phyloP scores from a whole-genome alignment of 2,888 invertebrate species.

The Mayetiola destructor region DNA sequence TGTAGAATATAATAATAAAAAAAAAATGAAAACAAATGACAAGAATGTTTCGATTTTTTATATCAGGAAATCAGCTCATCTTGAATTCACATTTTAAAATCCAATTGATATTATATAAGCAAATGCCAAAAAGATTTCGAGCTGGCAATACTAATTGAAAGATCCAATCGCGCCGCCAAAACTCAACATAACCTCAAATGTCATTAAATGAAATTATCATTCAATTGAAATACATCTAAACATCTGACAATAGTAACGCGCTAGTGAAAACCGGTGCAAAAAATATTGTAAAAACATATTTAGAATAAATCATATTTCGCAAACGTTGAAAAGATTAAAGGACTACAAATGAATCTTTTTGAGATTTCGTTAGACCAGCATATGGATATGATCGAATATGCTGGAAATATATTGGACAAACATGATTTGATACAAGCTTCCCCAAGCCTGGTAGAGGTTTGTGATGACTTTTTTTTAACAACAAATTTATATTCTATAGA shows the following conservation, averaged over 20 bases:
- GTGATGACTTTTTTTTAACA: background rate
- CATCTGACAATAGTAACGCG: conserved; percentile 1
- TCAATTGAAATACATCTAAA: background rate
- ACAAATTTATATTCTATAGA: background rate
- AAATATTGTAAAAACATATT: background rate
- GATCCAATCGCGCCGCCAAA: background rate
- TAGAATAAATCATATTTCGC: background rate
- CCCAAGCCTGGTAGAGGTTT: conserved; percentile 31
- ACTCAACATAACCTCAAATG: background rate
- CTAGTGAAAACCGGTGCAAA: background rate
- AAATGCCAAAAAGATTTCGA: background rate
- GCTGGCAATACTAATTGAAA: background rate
- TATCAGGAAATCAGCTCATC: background rate
- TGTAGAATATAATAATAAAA: too few species aligned
- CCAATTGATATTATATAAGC: background rate
- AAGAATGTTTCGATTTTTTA: background rate
- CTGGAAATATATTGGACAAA: conserved; percentile 66
- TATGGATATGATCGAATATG: conserved; percentile 56
- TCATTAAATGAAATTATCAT: background rate
- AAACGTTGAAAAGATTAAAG: background rate
- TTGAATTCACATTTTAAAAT: background rate
- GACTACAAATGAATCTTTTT: conserved; percentile 14
- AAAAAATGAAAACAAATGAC: background rate
- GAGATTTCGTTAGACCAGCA: conserved; percentile 25
- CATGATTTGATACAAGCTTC: conserved; percentile 35